Percentiles rank a stretch among this genome's conserved stretches.
Evolutionary conservation across 2,888 invertebrate genomes (phyloP).

Genomic region (Chironomus tentans): DNA sequence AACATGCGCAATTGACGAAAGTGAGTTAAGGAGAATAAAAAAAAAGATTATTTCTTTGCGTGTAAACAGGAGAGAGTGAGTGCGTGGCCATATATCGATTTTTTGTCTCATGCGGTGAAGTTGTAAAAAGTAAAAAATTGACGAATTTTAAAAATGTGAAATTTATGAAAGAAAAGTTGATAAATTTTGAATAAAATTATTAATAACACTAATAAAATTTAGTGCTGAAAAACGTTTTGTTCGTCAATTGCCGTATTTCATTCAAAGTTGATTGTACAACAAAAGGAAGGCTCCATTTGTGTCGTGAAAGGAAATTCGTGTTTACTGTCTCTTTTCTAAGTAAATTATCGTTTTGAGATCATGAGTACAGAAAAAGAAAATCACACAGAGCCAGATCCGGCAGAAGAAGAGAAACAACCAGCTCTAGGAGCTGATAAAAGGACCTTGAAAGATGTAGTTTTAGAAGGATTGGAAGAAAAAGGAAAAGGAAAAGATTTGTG

Average conservation of each 20-base stretch:
- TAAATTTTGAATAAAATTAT: neutral
- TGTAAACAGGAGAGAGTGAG: neutral
- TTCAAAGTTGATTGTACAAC: neutral
- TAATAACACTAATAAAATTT: too few species aligned
- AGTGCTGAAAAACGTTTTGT: neutral
- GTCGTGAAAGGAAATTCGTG: neutral
- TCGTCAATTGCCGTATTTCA: neutral
- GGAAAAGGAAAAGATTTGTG: constrained; percentile 12
- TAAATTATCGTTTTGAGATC: too few species aligned
- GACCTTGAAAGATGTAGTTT: constrained; percentile 4
- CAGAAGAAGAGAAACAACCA: neutral
- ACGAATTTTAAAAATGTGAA: neutral
- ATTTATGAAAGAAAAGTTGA: neutral
- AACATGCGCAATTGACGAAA: neutral
- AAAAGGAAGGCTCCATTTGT: neutral
- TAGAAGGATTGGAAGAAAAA: constrained; percentile 16
- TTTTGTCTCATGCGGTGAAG: neutral
- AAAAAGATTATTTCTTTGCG: neutral
- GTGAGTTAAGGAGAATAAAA: neutral
- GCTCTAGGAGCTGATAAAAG: neutral
- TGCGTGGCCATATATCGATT: neutral
- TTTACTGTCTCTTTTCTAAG: too few species aligned
- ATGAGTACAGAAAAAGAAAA: neutral
- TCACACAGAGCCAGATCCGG: neutral
- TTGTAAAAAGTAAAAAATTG: neutral